Evolutionary conservation across 2,888 invertebrate genomes (phyloP), one percentile per base, ranked within the genome.

Genomic region (Hirtodrosophila alboralis): DNA sequence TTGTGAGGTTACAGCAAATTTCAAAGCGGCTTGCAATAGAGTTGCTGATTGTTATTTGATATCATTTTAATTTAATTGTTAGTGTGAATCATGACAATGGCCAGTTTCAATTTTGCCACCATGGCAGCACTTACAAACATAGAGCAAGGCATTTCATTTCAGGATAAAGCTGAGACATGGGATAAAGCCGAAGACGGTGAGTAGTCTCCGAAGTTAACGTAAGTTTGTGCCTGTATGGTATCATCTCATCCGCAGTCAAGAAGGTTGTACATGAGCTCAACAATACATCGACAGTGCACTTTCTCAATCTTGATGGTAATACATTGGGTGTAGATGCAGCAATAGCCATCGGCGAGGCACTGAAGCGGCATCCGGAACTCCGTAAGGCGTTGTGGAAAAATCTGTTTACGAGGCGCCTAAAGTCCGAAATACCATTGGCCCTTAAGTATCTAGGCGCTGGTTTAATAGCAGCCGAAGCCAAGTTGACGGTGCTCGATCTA

Each of bases 391-490:
- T 96, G 51, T 98, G 98, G 96, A 97, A 97, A 60, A 98, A 99
- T 87, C 94, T 99, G 93, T 99, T 99, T 89, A 99, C 99, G 0
- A 96, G 98, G 0, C 92, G 99, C 41, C 93, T 97, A 91, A 99
- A 98, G 90, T 93, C 95, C 0, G 99, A 99, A 92, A 99, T 99
- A 86, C 99, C 99, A 0, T 92, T 94, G 31, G 97, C 98, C 5
- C 90, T 99, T 89, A 92, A 93, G 87, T 92, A 92, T 56, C 92
- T 98, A 0, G 96, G 97, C 0, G 92, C 92, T 38, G 97, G 97
- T 0, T 93, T 99, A 80, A 95, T 96, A 53, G 87, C 91, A 3
- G 96, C 98, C 0, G 94, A 94, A 0, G 96, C 96, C 0, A 92
- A 93, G 1, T 92, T 99, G 0, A 93, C 94, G 0, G 95, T 96